These are phyloP conservation scores for Hymenopus coronatus DNA, from an alignment of 2,888 invertebrate species.

Conservation along the genomic window DNA sequence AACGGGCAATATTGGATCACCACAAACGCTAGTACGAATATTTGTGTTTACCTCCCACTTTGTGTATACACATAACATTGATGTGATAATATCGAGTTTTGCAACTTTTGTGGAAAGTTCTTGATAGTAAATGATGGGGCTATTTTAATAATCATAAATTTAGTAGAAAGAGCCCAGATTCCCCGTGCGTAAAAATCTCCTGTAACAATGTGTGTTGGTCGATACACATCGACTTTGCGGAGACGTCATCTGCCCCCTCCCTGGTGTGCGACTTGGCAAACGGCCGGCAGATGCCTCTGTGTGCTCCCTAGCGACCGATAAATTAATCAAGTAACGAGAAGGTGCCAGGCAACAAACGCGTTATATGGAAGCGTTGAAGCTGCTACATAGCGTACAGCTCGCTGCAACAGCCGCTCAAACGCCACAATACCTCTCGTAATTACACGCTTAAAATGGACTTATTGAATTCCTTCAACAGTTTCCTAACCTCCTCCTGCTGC, in stretches of 20 bases:
- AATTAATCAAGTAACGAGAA: conserved; percentile 35
- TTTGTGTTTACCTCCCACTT: too few relatives aligned
- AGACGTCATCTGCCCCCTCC: neutral
- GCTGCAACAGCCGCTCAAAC: neutral
- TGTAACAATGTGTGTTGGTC: neutral
- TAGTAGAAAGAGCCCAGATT: neutral
- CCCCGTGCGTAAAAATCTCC: neutral
- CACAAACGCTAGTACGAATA: too few relatives aligned
- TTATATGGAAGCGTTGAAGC: conserved; percentile 22
- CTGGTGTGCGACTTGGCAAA: neutral
- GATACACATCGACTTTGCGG: neutral
- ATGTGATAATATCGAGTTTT: too few relatives aligned
- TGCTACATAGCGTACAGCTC: neutral
- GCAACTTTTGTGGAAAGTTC: neutral
- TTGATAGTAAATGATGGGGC: neutral
- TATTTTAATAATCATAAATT: neutral
- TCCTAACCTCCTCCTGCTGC: too few relatives aligned
- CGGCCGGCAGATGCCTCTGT: neutral
- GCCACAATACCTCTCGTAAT: neutral
- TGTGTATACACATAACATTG: too few relatives aligned
- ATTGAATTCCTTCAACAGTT: neutral
- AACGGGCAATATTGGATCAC: too few relatives aligned
- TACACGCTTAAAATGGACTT: neutral
- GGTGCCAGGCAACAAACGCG: conserved; percentile 33
- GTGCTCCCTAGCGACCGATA: conserved; percentile 34